A percentile compares a stretch with the other conserved stretches of the same genome.
These are phyloP conservation scores for Hydrozoanthus tunicans DNA, from an alignment of 64 coral and sea anemone genomes.

Conservation along the genomic window DNA sequence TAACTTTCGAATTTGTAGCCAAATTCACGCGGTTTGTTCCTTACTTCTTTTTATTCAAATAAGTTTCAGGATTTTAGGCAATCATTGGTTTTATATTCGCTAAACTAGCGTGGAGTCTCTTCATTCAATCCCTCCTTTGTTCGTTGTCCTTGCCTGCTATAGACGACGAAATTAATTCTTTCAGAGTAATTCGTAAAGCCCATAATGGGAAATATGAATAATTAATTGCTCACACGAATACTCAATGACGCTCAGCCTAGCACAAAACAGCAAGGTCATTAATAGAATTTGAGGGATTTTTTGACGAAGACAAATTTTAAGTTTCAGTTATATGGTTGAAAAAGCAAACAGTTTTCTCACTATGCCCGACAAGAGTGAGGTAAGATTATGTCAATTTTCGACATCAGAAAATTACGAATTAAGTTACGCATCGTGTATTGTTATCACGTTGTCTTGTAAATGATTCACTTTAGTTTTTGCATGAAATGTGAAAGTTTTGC, in stretches of 20 bases:
- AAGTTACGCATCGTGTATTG: neutral
- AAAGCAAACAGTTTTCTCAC: neutral
- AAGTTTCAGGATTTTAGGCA: neutral
- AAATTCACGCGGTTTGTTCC: neutral
- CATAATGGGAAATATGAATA: slow-evolving; percentile 56
- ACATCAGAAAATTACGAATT: neutral
- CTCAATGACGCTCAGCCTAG: slow-evolving; percentile 39
- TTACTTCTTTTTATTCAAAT: neutral
- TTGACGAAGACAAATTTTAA: slow-evolving; percentile 18
- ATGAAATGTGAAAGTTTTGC: slow-evolving; percentile 23
- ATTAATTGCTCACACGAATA: slow-evolving; percentile 46
- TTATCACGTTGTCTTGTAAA: slow-evolving; percentile 6
- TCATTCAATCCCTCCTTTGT: slow-evolving; percentile 5
- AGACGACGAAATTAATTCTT: slow-evolving; percentile 32
- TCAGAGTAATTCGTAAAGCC: slow-evolving; percentile 31
- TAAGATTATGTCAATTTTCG: neutral
- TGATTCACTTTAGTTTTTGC: slow-evolving; percentile 34
- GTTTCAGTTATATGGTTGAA: neutral
- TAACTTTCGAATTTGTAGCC: neutral
- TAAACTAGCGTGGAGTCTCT: neutral
- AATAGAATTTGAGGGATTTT: slow-evolving; percentile 28
- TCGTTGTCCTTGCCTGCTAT: neutral
- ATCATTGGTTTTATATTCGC: neutral
- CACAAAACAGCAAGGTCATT: slow-evolving; percentile 23
- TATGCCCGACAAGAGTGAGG: slow-evolving; percentile 55